Base-by-base conservation (phyloP, 2,888 invertebrate genomes). In the Tinea semifulvella region DNA sequence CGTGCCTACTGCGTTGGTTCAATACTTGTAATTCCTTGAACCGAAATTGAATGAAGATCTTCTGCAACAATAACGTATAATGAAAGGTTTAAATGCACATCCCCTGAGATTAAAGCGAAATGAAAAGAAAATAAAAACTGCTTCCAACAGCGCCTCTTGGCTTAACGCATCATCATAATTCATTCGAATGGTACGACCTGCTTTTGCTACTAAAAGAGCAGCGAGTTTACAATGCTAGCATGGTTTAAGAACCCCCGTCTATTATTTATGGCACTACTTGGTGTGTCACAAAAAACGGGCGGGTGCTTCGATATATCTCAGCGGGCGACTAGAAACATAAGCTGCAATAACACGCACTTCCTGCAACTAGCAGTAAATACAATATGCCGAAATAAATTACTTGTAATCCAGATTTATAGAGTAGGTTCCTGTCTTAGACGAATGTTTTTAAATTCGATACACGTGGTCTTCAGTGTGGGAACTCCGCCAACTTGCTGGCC, bases 261-360 rank as follows among this genome's bases (percentile, higher is more conserved):
- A 79, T 80, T 80, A 80, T 80, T 80, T 80, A 80, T 80, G 77
- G 76, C 76, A 71, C 65, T 74, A 67, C 73, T 79, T 73, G 73
- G 76, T 74, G 76, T 77, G 76, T 77, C 76, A 77, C 74, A 79
- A 80, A 80, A 80, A 80, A 79, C 63, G 69, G 72, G 71, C 79
- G 77, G 74, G 71, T 77, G 76, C 73, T 58, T 68, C 72, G 70
- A 71, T n/a, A 72, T 71, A 69, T 70, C 80, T 74, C 79, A 79
- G 79, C 80, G 67, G 80, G 80, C 76, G 72, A 65, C 70, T 61
- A 64, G 63, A 70, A 72, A 67, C 70, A 61, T 77, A 77, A 79
- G 79, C 79, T 80, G 80, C 75, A 77, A 79, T 68, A 80, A 79
- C 77, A 80, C 68, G 71, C 72, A 75, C 75, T 80, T 80, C 79